Percentiles rank a stretch among this genome's conserved stretches.
Evolutionary conservation across 2,888 invertebrate species (phyloP).

Genomic region (Uropetala carovei): DNA sequence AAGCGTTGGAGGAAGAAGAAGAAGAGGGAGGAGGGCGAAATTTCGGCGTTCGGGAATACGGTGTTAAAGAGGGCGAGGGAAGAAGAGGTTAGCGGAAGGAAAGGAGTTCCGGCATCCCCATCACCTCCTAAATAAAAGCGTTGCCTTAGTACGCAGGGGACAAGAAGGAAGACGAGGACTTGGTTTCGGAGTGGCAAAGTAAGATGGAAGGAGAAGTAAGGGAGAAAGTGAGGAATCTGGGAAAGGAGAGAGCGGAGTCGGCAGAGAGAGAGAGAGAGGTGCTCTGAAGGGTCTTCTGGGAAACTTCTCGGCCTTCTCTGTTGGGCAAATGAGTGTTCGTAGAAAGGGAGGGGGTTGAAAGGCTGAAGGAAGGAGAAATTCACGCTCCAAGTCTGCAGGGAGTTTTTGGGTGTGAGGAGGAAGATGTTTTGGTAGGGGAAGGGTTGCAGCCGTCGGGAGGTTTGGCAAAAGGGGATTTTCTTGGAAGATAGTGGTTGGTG

Average conservation of each 20-base stretch:
- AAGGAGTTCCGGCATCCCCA: neutral
- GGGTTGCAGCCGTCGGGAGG: neutral
- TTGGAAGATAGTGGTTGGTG: neutral
- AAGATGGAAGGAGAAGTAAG: neutral
- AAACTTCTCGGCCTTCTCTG: neutral
- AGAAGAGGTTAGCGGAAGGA: neutral
- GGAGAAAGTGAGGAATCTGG: neutral
- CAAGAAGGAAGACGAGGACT: neutral
- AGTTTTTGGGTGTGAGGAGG: neutral
- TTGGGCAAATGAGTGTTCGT: neutral
- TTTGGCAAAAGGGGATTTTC: neutral
- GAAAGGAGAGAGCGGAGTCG: neutral
- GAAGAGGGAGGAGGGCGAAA: neutral
- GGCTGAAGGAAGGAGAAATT: neutral
- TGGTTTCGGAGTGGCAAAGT: neutral
- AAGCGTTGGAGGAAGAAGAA: neutral
- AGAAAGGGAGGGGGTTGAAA: neutral
- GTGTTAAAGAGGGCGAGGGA: neutral
- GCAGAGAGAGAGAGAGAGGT: neutral
- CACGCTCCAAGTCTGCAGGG: neutral
- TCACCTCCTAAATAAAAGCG: neutral
- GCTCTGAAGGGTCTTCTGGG: slow-evolving; percentile 6
- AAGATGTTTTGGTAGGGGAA: slow-evolving; percentile 24
- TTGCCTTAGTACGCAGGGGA: neutral
- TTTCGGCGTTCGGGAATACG: neutral